Base-by-base conservation (phyloP, 2,797 vertebrate genomes). In the Sebastes alutus region DNA sequence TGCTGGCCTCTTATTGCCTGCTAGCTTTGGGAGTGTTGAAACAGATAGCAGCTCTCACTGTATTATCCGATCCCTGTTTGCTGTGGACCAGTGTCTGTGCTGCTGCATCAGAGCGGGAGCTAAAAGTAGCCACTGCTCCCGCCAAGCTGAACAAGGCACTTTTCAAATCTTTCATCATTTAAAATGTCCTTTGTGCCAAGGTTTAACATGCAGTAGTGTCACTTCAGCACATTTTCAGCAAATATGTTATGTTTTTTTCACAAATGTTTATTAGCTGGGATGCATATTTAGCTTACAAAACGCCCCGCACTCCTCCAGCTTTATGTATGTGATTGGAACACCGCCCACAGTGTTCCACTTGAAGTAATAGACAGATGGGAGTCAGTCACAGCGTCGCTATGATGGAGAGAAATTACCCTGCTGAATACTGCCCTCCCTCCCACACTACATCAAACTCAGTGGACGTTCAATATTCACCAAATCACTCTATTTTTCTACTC, bases 301-400 rank as follows among this genome's bases (percentile, higher is more conserved):
- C 70, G 33, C 77, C 83, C 79, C 86, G 11, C 78, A 85, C 82
- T 88, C 80, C 75, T 86, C 75, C 78, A 71, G 85, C 83, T 93
- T 92, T 87, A 87, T 92, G 89, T 90, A 74, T 90, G 92, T 86
- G 91, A 90, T 91, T 92, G 89, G 88, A 94, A 92, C 85, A 91
- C 89, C 92, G 85, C 92, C 93, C 90, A 94, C 93, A 88, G 87
- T 93, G 92, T 94, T 95, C 92, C 90, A 92, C 91, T 94, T 89
- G 87, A 92, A 92, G 91, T 91, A 89, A 92, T 81, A 91, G 91
- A 94, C 92, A 93, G 94, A 94, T 94, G 92, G 92, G 90, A 93
- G 90, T 92, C 90, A 89, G 88, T 92, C 91, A 92, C 85, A 86
- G 85, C 61, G 58, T 87, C 32, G 82, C 85, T 86, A 75, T 93